Evolutionary conservation across 2,888 invertebrate species (phyloP), one percentile per base, ranked within the genome.

Genomic region (Cataglyphis altisquamis): DNA sequence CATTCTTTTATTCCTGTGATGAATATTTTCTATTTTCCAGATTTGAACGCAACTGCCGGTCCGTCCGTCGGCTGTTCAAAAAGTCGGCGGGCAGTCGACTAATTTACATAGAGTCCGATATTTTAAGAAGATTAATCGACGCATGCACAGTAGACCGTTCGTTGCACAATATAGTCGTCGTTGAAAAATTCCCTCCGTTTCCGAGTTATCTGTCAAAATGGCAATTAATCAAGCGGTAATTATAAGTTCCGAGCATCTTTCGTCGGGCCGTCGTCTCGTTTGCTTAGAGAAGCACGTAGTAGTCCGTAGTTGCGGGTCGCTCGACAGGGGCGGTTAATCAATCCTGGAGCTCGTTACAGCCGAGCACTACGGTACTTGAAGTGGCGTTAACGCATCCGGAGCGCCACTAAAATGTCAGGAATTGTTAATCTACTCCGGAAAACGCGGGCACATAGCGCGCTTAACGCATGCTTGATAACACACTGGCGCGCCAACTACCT

Each of bases 321-420:
- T 74, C 84, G 64, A 84, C 90, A 68, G 78, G 77, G 85, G 89
- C 86, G 89, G 90, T 93, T 92, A 92, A 93, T 93, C 92, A 92
- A 93, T 91, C 92, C 87, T 84, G 86, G 64, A 86, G 89, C 90
- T 91, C 90, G 90, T 92, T 91, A 92, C 86, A 85, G 86, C 68
- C 87, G 85, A 74, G 86, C 86, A 83, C 84, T 62, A 75, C 57
- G 83, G 83, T 78, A 86, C 84, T 83, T 84, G 86, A 84, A 83
- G 82, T 70, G 84, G 68, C 87, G 90, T 88, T 84, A 84, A 87
- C 90, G 87, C 88, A 87, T 88, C 85, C 86, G 82, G 84, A 83
- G 87, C 85, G 88, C 88, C 90, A 88, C 91, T 88, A 89, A 91
- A 92, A 93, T 90, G 92, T 90, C 89, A 88, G 89, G 91, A 91